Base-by-base conservation (phyloP, 1,140 invertebrate species). In the Atta cephalotes region DNA sequence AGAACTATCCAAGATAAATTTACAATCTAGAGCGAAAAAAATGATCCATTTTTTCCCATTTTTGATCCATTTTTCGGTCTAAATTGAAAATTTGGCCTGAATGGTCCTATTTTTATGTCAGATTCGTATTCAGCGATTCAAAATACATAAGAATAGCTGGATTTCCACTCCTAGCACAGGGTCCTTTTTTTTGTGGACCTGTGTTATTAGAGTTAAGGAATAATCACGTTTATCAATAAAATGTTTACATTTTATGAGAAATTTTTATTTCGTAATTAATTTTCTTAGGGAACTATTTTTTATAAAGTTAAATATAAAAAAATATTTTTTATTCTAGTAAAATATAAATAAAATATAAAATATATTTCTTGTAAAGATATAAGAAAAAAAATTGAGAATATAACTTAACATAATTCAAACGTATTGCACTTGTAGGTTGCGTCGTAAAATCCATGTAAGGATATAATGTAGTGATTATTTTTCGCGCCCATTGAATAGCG, bases 401-500 rank as follows among this genome's bases (percentile, higher is more conserved):
- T 49, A 78, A n/a, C 45, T 63, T 45, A 2, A 12, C 39, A 49
- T 65, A n/a, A 21, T 62, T 63, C 16, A 65, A 49, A 76, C 25
- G 45, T 49, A 21, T 62, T 62, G 10, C 28, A 28, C 12, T 16
- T 0, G 2, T 68, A 0, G 3, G 5, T 21, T 45, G 39, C 28
- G 14, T 21, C 10, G 7, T 72, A 21, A 71, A 81, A 60, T 14
- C 6, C 3, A 3, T 35, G 18, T 71, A 58, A 71, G 14, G 2
- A 3, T 25, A 62, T 74, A 78, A 25, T 60, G n/a, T 18, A 18
- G n/a, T 16, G n/a, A 82, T 74, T 70, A 72, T 49, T 82, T 82
- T 60, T 80, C 12, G 14, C 9, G n/a, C 21, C 28, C 18, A n/a
- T 82, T 39, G 39, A 72, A 60, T 1, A 14, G 3, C 28, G 18